Conservation (phyloP, 2,888 invertebrate species). For the Morpho achilles region DNA sequence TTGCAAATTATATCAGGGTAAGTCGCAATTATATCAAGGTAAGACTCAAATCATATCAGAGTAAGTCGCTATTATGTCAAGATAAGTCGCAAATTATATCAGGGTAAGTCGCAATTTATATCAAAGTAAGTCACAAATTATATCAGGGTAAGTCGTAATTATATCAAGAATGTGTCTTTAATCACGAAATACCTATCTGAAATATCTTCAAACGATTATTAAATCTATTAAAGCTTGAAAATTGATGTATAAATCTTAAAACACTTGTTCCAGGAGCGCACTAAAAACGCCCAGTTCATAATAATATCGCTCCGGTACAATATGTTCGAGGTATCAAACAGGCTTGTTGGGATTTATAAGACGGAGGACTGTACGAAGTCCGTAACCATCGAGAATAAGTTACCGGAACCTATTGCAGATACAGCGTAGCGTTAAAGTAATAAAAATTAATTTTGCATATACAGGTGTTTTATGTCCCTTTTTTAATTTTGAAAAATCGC, state of each 20-base stretch:
- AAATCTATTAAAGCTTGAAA: no score
- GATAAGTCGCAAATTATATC: no score
- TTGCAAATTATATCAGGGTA: neutral
- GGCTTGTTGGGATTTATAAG: conserved; percentile 97
- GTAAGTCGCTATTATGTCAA: no score
- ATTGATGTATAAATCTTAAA: no score
- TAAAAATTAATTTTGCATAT: neutral
- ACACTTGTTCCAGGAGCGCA: conserved; percentile 85
- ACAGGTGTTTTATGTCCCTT: neutral
- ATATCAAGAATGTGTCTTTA: no score
- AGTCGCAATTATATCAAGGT: neutral
- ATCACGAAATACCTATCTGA: no score
- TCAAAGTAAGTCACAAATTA: no score
- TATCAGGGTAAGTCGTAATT: no score
- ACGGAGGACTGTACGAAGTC: conserved; percentile 92
- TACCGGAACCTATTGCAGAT: conserved; percentile 35
- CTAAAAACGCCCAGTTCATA: conserved; percentile 98
- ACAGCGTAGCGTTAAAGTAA: conserved; percentile 10
- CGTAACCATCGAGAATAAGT: conserved; percentile 80
- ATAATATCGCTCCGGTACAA: conserved; percentile 97
- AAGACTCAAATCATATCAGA: no score
- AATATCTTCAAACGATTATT: no score
- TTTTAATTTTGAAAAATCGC: no score
- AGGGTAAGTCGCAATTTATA: no score
- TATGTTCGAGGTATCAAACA: conserved; percentile 97